Evolutionary conservation across 2,888 invertebrate species (phyloP), one percentile per base, ranked within the genome.

Genomic region (Congeria kusceri): DNA sequence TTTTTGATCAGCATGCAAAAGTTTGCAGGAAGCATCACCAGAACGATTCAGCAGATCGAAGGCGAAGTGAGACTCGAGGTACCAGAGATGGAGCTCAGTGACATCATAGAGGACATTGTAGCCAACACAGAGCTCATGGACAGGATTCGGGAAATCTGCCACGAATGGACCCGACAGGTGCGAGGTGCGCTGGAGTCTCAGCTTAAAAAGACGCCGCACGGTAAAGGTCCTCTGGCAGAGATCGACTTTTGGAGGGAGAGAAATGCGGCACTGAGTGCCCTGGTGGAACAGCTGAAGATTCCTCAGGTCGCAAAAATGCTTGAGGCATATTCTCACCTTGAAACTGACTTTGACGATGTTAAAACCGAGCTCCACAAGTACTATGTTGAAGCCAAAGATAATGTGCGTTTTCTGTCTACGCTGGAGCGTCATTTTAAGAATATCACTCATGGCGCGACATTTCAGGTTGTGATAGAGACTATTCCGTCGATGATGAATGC

Each of bases 231-330:
- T 0, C 95, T 98, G 69, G 96, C 97, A 0, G 98, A 98, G 92
- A 97, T 96, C 90, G 96, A 96, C 78, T 96, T 96, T 88, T 98
- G 98, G 98, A 95, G 96, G 66, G 96, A 96, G 88, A 95, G 96
- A 80, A 96, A 97, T 91, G 95, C 96, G 0, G 96, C 96, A 68
- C 94, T 97, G 27, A 96, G 97, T 72, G 94, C 96, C 29, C 94
- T 97, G 0, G 95, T 96, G 27, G 97, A 98, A 87, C 97, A 98
- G 91, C 93, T 98, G 49, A 96, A 96, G 90, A 95, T 96, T 49
- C 95, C 96, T 0, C 95, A 95, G 84, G 95, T 96, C 0, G 94
- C 95, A 61, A 94, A 95, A 88, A 95, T 96, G 86, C 91, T 96
- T 13, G 91, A 94, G 4, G 89, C 96, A 32, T 93, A 97, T 84